Conservation (phyloP, 2,797 vertebrate genomes). For the Sorex maritimensis region DNA sequence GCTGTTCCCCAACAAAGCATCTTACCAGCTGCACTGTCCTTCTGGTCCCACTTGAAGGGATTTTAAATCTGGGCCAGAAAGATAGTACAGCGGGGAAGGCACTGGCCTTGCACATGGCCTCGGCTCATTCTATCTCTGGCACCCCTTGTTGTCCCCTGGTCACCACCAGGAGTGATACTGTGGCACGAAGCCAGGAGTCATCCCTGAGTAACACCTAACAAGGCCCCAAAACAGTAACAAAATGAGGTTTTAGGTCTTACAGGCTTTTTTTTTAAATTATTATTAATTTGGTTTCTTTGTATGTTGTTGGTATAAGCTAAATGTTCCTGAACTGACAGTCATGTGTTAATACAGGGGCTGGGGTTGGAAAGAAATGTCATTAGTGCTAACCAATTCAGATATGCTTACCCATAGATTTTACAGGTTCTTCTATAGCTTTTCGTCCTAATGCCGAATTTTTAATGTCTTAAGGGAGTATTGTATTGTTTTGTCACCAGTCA, state of each 20-base stretch:
- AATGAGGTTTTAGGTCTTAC: background rate
- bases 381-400: background rate
- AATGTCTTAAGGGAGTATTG: background rate
- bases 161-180: too few relatives aligned
- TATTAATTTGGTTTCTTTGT: background rate
- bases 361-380: background rate
- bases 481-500: conserved; percentile 39
- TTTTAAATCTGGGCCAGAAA: too few relatives aligned
- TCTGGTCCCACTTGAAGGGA: too few relatives aligned
- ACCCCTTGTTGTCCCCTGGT: too few relatives aligned
- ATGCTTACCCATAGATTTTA: background rate
- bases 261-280: background rate
- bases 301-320: conserved; percentile 12
- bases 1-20: too few relatives aligned
- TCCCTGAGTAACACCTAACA: too few relatives aligned
- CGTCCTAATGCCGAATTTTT: background rate
- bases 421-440: background rate
- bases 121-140: too few relatives aligned
- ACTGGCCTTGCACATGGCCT: too few relatives aligned
- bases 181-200: too few relatives aligned
- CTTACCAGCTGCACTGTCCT: too few relatives aligned
- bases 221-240: too few relatives aligned
- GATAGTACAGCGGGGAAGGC: too few relatives aligned
- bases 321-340: background rate
- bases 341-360: background rate